Evolutionary conservation across 2,113 vertebrate species (phyloP), one percentile per base, ranked within the genome.

Genomic region (Zosterops lateralis): DNA sequence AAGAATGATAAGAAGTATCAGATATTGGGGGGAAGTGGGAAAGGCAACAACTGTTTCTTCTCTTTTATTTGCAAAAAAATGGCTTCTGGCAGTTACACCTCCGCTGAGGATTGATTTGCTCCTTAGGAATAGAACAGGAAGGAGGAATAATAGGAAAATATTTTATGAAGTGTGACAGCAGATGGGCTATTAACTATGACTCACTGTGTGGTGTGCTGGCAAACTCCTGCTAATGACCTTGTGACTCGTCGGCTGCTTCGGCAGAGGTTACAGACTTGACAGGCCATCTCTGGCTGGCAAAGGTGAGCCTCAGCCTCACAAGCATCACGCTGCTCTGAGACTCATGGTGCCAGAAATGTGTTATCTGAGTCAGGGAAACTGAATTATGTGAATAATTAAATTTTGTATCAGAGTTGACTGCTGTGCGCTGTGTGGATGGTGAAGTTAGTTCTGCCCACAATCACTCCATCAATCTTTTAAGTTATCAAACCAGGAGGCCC

Each of bases 161-260:
- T 84, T 95, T 96, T 87, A 77, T 83, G 75, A 90, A 94, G 75
- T 85, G 75, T 88, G 94, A 93, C 72, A 90, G 82, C 82, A 94
- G 82, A 87, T 91, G 88, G 68, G 40, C 68, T 92, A 93, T 95
- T 91, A 95, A 60, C 76, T 44, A 62, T 89, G 82, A 95, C 89
- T 96, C 79, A 73, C 74, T 64, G 82, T 83, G 84, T 77, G 93
- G 72, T 0, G 0, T 89, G 71, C 64, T 89, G 84, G 81, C 90
- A 93, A 94, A 86, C 60, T 92, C 84, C 62, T 71, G 54, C 45
- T 95, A 71, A 93, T 53, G 87, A 95, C 93, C 92, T 88, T 94
- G 94, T 95, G 95, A 94, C 51, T 87, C 4, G 2, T 21, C 0
- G 1, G 66, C 65, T 82, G 6, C 78, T 73, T 80, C 1, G 2